Evolutionary conservation across 2,888 invertebrate genomes (phyloP), one percentile per base, ranked within the genome.

Genomic region (Galerucella nymphaeae): DNA sequence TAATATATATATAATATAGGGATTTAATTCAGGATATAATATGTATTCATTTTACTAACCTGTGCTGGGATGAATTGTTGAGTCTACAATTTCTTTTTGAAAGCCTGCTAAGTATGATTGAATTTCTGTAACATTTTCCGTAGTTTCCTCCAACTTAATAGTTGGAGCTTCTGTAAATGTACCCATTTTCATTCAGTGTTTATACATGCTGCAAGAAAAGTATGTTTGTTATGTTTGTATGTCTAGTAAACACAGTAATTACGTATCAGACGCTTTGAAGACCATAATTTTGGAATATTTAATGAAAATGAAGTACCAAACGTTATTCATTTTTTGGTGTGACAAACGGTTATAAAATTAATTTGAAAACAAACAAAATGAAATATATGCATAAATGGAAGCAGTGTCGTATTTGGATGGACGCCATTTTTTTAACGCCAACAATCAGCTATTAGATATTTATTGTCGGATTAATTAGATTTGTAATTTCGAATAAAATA

Each of bases 101-200:
- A 95, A 94, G 18, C 93, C 93, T 74, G 93, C 93, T 77, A 96
- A 87, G 82, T 95, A 96, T 61, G 92, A 92, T 83, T 95, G 94
- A 77, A 96, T 91, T 81, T 94, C 92, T 9, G 91, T 91, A 42
- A 92, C 91, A 77, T 85, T 87, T 75, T 87, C 87, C n/a, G 83
- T 73, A 45, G 86, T 83, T 69, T 88, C 88, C 78, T 88, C 88
- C 71, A 89, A 83, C 75, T 87, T 88, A 58, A 87, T 86, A 65
- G 87, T 85, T 65, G 87, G 85, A 73, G 78, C 80, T 65, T 84
- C 81, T 41, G 83, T 75, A 75, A 86, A 83, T 75, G 85, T 83
- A 76, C 86, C 79, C 87, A 87, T 87, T 58, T 74, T 84, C 78
- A 79, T 76, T 76, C 38, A 61, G n/a, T 13, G 45, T 8, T 59